These are phyloP conservation scores for Scaptomyza caliginosa DNA, from an alignment of 2,888 invertebrate species.

Conservation along the genomic window DNA sequence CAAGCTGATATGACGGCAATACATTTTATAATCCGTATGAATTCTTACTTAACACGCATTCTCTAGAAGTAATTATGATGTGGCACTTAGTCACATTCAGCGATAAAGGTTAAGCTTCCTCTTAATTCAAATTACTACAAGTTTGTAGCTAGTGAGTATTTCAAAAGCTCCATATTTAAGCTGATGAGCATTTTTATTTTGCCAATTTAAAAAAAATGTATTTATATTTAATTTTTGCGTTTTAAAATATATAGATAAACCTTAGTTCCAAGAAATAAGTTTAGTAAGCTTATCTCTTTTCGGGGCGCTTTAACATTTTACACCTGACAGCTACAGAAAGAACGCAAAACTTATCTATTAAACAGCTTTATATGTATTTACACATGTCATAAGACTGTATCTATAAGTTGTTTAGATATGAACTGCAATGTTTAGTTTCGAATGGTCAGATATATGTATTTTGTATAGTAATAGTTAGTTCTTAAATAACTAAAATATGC, in stretches of 20 bases:
- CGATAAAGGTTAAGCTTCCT: neutral
- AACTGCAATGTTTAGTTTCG: neutral
- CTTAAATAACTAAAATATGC: too few species aligned
- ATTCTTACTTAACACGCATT: neutral
- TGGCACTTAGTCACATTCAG: neutral
- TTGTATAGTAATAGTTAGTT: too few species aligned
- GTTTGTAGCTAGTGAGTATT: too few species aligned
- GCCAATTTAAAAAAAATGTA: neutral
- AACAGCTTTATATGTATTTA: neutral
- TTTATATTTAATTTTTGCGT: neutral
- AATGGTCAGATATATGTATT: too few species aligned
- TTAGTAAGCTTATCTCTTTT: slow-evolving; percentile 15
- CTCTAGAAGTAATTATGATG: neutral
- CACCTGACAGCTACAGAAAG: slow-evolving; percentile 39
- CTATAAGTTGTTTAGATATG: neutral
- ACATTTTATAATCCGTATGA: neutral
- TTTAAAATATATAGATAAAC: slow-evolving; percentile 12
- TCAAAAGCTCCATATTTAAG: too few species aligned
- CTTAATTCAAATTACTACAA: too few species aligned
- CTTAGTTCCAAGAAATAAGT: slow-evolving; percentile 3
- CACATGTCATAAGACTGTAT: neutral
- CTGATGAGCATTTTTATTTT: neutral
- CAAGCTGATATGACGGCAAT: neutral
- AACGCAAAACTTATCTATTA: slow-evolving; percentile 19
- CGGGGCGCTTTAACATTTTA: neutral